Conservation (phyloP, 2,797 vertebrate species). For the Lycodopsis pacificus region DNA sequence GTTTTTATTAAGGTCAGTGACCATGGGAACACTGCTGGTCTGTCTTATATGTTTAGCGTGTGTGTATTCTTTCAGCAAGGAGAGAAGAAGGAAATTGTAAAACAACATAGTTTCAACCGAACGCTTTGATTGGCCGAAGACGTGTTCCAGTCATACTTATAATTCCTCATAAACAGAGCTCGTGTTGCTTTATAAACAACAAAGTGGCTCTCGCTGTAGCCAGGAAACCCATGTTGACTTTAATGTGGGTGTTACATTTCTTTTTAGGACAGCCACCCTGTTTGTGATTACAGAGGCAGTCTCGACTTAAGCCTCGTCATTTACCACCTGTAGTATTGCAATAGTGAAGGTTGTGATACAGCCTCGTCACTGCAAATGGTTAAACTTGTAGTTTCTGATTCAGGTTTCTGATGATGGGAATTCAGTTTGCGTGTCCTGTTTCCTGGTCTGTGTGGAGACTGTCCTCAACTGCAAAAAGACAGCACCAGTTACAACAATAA, state of each 20-base stretch:
- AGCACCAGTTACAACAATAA: not conserved
- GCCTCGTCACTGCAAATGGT: not conserved
- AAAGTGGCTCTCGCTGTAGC: slow-evolving; percentile 12
- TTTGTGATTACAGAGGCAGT: slow-evolving; percentile 31
- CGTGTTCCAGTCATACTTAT: slow-evolving; percentile 37
- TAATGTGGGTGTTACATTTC: slow-evolving; percentile 40
- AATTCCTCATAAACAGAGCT: slow-evolving; percentile 53
- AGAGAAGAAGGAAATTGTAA: slow-evolving; percentile 60
- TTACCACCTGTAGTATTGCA: not conserved
- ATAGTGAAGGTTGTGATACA: not conserved
- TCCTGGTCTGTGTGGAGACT: not conserved
- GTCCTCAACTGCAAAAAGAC: not conserved
- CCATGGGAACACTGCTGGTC: slow-evolving; percentile 45
- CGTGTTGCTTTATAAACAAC: slow-evolving; percentile 46
- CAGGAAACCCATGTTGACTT: slow-evolving; percentile 37
- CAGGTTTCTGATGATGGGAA: not conserved
- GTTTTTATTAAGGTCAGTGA: slow-evolving; percentile 63
- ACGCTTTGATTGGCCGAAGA: slow-evolving; percentile 48
- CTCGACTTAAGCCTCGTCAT: not conserved
- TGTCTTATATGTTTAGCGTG: slow-evolving; percentile 29
- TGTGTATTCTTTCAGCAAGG: slow-evolving; percentile 38
- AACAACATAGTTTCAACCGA: slow-evolving; percentile 53
- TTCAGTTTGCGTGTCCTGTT: not conserved
- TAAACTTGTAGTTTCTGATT: not conserved
- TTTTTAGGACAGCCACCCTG: slow-evolving; percentile 9